Percentiles rank a stretch among this genome's conserved stretches.
Conservation (phyloP, 2,888 invertebrate genomes). For the Dryadula phaetusa region DNA sequence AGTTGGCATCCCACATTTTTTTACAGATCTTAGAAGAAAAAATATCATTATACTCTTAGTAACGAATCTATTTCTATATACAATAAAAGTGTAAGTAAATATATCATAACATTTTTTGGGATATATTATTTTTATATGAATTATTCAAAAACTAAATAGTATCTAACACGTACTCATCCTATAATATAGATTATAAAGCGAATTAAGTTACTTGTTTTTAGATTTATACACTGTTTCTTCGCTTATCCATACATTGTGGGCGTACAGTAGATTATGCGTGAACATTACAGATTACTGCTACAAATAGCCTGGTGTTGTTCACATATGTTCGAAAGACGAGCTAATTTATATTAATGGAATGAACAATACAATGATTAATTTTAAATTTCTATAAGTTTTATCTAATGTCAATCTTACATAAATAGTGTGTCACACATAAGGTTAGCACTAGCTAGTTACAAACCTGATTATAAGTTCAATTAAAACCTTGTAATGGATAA, state of each 20-base stretch:
- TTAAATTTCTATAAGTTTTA: background rate
- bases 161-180: no score
- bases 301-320: constrained; percentile 10
- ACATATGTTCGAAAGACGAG: constrained; percentile 9
- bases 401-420: background rate
- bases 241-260: constrained; percentile 2
- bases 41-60: no score
- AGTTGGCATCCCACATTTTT: no score
- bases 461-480: no score
- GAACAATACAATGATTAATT: background rate
- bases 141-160: background rate
- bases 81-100: no score
- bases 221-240: background rate
- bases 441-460: no score
- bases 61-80: no score
- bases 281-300: constrained; percentile 16
- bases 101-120: background rate
- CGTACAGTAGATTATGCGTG: constrained; percentile 3
- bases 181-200: background rate
- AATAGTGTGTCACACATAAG: no score
- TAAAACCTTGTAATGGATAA: no score
- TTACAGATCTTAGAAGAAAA: no score
- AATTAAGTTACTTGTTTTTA: background rate
- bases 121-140: background rate
- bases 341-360: constrained; percentile 19